Conservation (phyloP, 1,140 invertebrate species). For the Solenopsis invicta region DNA sequence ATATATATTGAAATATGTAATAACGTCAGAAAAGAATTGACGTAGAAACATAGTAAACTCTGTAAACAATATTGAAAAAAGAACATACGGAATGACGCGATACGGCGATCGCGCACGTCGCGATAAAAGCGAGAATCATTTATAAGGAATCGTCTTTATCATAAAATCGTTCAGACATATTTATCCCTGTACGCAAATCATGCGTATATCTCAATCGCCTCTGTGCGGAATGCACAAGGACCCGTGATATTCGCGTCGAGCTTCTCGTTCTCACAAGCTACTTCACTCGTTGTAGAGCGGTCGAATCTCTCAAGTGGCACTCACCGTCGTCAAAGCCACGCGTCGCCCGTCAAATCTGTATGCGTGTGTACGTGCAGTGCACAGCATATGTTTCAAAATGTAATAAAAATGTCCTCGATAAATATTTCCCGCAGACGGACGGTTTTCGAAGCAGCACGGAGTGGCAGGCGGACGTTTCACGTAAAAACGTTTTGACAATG, state of each 20-base stretch:
- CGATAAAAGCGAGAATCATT: background rate
- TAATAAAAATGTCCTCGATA: constrained; percentile 54
- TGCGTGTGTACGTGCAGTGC: background rate
- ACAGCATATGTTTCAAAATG: constrained; percentile 37
- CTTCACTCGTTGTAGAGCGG: constrained; percentile 54
- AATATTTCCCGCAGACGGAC: constrained; percentile 36
- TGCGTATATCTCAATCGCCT: constrained; percentile 47
- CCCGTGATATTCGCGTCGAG: constrained; percentile 61
- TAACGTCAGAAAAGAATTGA: background rate
- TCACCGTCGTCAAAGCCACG: constrained; percentile 69
- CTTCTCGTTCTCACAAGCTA: constrained; percentile 59
- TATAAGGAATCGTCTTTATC: background rate
- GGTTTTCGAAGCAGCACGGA: constrained; percentile 5
- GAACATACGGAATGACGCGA: background rate
- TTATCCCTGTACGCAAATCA: constrained; percentile 38
- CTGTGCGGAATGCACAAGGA: constrained; percentile 54
- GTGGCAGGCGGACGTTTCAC: background rate
- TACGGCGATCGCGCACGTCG: background rate
- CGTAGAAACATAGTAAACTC: background rate
- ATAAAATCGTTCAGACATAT: constrained; percentile 24
- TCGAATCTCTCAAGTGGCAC: constrained; percentile 56
- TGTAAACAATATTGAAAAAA: background rate
- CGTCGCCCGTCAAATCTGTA: constrained; percentile 55
- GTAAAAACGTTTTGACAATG: constrained; percentile 45
- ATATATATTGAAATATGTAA: background rate